Percentiles rank a stretch among this genome's conserved stretches.
These are phyloP conservation scores for Archaeoteleia sp. DNA, from an alignment of 2,888 invertebrate species.

Conservation along the genomic window DNA sequence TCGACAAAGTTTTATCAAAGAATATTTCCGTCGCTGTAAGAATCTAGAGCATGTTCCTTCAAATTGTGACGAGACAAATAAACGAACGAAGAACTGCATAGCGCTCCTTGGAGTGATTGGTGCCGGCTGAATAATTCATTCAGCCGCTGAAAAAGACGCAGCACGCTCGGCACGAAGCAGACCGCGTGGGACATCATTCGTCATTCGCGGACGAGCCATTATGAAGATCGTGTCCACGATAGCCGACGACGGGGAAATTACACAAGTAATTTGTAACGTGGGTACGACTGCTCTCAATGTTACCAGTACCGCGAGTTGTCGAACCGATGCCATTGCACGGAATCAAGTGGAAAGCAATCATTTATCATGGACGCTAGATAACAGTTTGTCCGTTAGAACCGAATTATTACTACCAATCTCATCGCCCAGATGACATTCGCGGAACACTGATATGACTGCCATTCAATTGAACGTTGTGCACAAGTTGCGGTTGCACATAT, in stretches of 20 bases:
- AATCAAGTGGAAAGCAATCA: constrained; percentile 30
- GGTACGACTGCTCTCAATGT: constrained; percentile 16
- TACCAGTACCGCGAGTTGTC: constrained; percentile 21
- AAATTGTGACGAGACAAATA: constrained; percentile 12
- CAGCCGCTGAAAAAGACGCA: constrained; percentile 19
- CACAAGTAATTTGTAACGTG: constrained; percentile 57
- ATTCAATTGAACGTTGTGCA: constrained; percentile 16
- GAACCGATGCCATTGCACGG: constrained; percentile 18
- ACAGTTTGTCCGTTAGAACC: constrained; percentile 46
- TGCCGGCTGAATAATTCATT: constrained; percentile 44
- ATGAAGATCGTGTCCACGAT: constrained; percentile 54
- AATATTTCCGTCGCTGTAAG: not conserved
- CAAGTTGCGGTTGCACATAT: constrained; percentile 10
- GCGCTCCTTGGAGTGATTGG: constrained; percentile 21
- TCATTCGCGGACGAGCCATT: constrained; percentile 49
- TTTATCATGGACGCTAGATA: constrained; percentile 47
- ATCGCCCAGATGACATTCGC: constrained; percentile 27
- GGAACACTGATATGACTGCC: constrained; percentile 29
- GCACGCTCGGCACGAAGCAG: constrained; percentile 44
- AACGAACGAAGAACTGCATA: constrained; percentile 31
- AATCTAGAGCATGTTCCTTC: not conserved
- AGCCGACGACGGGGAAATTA: constrained; percentile 56
- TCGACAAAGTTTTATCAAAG: constrained; percentile 8
- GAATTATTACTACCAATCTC: constrained; percentile 29
- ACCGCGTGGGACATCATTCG: constrained; percentile 46